A percentile compares a stretch with the other conserved stretches of the same genome.
These are phyloP conservation scores for Fringilla coelebs DNA, from an alignment of 2,797 vertebrate species.

Conservation along the genomic window DNA sequence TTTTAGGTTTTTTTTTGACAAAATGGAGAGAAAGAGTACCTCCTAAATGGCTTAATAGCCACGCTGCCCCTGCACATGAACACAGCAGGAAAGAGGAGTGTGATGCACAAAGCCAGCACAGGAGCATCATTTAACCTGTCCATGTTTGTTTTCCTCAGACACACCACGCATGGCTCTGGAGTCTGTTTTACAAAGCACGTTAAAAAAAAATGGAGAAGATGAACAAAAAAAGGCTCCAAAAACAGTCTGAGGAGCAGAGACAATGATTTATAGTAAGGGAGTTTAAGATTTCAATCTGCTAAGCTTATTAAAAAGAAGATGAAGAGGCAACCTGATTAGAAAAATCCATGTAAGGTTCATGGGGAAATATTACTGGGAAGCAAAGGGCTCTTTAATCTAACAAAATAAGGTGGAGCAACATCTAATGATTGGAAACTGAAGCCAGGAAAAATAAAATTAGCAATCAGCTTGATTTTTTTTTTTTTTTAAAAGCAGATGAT, in stretches of 20 bases:
- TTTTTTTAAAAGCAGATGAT: slow-evolving; percentile 9
- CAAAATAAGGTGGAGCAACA: slow-evolving; percentile 29
- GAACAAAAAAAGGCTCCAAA: background rate
- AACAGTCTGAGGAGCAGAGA: background rate
- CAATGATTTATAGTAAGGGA: background rate
- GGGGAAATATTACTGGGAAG: background rate
- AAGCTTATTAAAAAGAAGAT: slow-evolving; percentile 49
- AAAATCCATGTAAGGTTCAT: slow-evolving; percentile 44
- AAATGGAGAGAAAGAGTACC: background rate
- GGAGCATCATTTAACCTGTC: background rate
- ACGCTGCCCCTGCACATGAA: background rate
- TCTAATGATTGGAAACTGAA: slow-evolving; percentile 38
- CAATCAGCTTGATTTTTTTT: slow-evolving; percentile 34
- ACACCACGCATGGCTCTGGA: background rate
- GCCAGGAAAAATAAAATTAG: slow-evolving; percentile 62
- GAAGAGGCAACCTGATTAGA: slow-evolving; percentile 39
- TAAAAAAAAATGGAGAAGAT: background rate
- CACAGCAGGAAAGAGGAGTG: background rate
- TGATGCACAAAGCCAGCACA: background rate
- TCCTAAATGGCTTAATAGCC: background rate
- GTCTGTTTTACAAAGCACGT: background rate
- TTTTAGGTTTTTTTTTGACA: background rate
- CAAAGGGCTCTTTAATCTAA: slow-evolving; percentile 46
- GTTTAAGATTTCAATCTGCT: slow-evolving; percentile 30
- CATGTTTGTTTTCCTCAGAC: background rate